These are phyloP conservation scores for Drosophila ironensis DNA, from an alignment of 1,140 invertebrate species.

Conservation along the genomic window DNA sequence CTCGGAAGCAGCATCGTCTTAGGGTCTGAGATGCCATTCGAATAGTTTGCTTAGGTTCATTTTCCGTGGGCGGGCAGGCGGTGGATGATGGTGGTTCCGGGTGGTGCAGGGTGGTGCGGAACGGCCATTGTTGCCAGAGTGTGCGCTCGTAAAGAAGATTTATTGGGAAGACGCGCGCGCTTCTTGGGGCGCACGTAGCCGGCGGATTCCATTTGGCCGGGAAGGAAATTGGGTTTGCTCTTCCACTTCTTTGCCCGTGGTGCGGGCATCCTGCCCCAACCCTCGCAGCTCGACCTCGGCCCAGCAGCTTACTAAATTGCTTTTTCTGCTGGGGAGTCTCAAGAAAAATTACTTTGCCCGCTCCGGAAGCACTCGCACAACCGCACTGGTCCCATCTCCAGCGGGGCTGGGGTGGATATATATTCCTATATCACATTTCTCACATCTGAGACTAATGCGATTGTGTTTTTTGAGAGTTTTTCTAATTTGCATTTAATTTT, in stretches of 20 bases:
- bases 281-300: conserved; percentile 39
- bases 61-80: conserved; percentile 45
- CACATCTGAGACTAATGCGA: conserved; percentile 80
- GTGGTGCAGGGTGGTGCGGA: conserved; percentile 19
- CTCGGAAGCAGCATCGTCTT: conserved; percentile 48
- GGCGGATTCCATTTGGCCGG: conserved; percentile 70
- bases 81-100: conserved; percentile 7
- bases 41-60: conserved; percentile 82
- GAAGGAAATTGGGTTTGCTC: conserved; percentile 77
- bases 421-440: conserved; percentile 78
- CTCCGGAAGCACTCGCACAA: not conserved
- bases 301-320: conserved; percentile 74
- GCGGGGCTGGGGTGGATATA: conserved; percentile 29
- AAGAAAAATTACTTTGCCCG: conserved; percentile 74
- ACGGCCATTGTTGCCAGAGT: conserved; percentile 81
- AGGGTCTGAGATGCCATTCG: conserved; percentile 71
- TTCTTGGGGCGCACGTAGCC: conserved; percentile 67
- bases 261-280: conserved; percentile 36
- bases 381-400: conserved; percentile 23
- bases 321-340: conserved; percentile 56
- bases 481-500: conserved; percentile 81
- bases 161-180: conserved; percentile 81
- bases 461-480: conserved; percentile 75
- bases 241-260: conserved; percentile 42
- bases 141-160: conserved; percentile 82